phyloP scores from a whole-genome alignment of 2,888 invertebrate species.

The Acronicta alni region DNA sequence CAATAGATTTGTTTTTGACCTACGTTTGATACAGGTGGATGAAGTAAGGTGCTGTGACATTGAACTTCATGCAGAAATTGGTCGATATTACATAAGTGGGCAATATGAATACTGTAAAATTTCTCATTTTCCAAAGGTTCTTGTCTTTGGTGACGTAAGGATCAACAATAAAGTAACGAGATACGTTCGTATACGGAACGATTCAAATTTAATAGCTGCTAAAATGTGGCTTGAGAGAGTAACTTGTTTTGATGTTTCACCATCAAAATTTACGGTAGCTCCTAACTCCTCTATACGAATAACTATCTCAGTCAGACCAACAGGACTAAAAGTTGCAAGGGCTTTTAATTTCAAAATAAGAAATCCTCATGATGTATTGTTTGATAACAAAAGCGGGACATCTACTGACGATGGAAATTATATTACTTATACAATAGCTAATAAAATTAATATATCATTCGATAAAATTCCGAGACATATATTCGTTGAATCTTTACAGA shows the following conservation, averaged over 20 bases:
- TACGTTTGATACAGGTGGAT: conserved; percentile 78
- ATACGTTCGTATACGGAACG: conserved; percentile 80
- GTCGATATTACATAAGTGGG: conserved; percentile 89
- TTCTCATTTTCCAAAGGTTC: conserved; percentile 78
- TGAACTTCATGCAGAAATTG: conserved; percentile 81
- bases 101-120: conserved; percentile 86
- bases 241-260: conserved; percentile 77
- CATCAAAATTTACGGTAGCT: conserved; percentile 72
- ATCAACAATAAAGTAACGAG: conserved; percentile 74
- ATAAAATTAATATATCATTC: conserved; percentile 69
- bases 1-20: conserved; percentile 79
- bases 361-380: conserved; percentile 67
- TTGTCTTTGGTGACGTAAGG: conserved; percentile 82
- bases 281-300: conserved; percentile 74
- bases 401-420: conserved; percentile 60
- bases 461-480: conserved; percentile 58
- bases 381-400: conserved; percentile 38
- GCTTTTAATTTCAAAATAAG: conserved; percentile 71
- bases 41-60: conserved; percentile 76
- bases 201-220: conserved; percentile 76
- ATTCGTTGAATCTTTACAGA: conserved; percentile 76
- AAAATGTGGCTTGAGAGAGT: conserved; percentile 77
- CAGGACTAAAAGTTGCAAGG: conserved; percentile 67
- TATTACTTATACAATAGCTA: conserved; percentile 67
- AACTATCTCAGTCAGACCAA: conserved; percentile 72